Conservation (phyloP, 2,797 vertebrate species). For the Callimico goeldii region DNA sequence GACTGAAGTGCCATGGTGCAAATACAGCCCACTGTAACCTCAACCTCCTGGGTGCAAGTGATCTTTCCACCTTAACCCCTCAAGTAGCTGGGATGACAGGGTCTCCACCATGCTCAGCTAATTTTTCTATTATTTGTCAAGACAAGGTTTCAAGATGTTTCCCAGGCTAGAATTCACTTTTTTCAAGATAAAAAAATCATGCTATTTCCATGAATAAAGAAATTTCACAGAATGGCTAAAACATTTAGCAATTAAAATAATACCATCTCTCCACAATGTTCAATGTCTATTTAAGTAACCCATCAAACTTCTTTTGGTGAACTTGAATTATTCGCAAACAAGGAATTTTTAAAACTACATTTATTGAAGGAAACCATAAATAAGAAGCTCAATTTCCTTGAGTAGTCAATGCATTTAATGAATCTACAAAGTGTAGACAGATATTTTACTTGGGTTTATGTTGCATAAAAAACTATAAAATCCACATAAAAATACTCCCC, state of each 20-base stretch:
- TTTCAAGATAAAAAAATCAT: slow-evolving; percentile 13
- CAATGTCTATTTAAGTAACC: slow-evolving; percentile 68
- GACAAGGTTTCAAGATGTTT: background rate
- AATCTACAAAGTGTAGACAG: slow-evolving; percentile 66
- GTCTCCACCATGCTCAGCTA: background rate
- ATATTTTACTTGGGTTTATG: slow-evolving; percentile 67
- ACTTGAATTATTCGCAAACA: slow-evolving; percentile 73
- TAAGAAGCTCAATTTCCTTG: slow-evolving; percentile 66
- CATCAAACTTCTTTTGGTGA: slow-evolving; percentile 55
- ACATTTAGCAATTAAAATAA: slow-evolving; percentile 60
- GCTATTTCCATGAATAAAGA: background rate
- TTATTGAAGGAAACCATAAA: slow-evolving; percentile 71
- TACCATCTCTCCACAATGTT: slow-evolving; percentile 45
- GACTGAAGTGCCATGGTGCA: background rate
- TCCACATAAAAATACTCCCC: slow-evolving; percentile 54
- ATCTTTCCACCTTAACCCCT: background rate
- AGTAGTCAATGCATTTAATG: slow-evolving; percentile 67
- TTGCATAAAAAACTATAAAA: slow-evolving; percentile 51
- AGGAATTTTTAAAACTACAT: slow-evolving; percentile 68
- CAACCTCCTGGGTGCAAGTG: background rate
- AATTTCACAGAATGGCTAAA: slow-evolving; percentile 37
- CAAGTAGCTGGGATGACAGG: background rate
- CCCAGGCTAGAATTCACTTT: background rate
- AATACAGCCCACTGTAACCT: background rate
- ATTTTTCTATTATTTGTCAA: background rate